Base-by-base conservation (phyloP, 2,113 vertebrate genomes). In the Mormyrus lacerda region DNA sequence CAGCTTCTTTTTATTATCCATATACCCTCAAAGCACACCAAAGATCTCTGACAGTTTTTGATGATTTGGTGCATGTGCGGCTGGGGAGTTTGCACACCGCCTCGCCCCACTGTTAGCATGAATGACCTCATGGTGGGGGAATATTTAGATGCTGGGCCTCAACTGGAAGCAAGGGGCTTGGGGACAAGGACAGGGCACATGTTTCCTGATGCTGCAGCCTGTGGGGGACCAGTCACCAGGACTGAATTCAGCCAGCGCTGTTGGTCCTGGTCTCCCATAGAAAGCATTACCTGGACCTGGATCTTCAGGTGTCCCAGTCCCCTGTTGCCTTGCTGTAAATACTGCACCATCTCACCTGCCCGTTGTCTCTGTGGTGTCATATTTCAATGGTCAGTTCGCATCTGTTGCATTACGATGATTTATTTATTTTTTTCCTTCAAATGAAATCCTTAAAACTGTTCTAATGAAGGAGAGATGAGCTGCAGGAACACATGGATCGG, bases 401-500 rank as follows among this genome's bases (percentile, higher is more conserved):
- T 91, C 90, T 91, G 35, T 91, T 90, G 92, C 92, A 87, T 89
- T n/a, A 85, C 89, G 91, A 93, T 92, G 90, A 90, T 93, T 76
- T n/a, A n/a, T 35, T 92, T 92, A 21, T 55, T 91, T 90, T 92
- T 92, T 13, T 31, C 91, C 90, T 92, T 93, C 92, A 92, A 88
- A 90, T 84, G 84, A 89, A 89, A 93, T 94, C 91, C 89, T 92
- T 83, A 93, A 95, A 93, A 92, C 89, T 90, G 73, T 61, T 90
- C 35, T 92, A 94, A 95, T 95, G 93, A 95, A 94, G 92, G 91
- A 90, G 88, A 92, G 91, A 92, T 93, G 50, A 94, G 95, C 91
- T 69, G 89, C 90, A 90, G 90, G 91, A 93, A 93, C 92, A 91
- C 92, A 94, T 88, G 94, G 94, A 95, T 95, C 93, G 87, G 19